Conservation (phyloP, 1,140 invertebrate genomes). For the Drosophila sechellia region DNA sequence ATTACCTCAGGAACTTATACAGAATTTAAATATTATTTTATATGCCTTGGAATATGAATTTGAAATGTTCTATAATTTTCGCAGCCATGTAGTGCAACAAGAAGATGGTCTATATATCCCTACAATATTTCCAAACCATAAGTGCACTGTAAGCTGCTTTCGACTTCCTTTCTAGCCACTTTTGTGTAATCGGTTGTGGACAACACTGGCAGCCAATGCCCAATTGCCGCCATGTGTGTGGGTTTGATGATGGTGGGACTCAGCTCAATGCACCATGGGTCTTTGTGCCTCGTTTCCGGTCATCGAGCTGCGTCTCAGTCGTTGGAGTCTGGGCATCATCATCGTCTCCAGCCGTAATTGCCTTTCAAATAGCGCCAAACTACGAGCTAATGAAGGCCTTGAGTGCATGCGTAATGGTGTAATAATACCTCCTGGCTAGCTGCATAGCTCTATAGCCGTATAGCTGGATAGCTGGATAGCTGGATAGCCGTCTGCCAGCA, state of each 20-base stretch:
- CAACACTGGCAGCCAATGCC: conserved; percentile 1
- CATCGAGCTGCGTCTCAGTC: conserved; percentile 41
- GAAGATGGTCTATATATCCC: too few species aligned
- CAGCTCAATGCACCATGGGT: conserved; percentile 61
- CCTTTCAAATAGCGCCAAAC: conserved; percentile 78
- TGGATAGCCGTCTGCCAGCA: conserved; percentile 16
- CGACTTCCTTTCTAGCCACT: too few species aligned
- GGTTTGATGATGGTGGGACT: conserved; percentile 18
- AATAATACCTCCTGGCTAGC: conserved; percentile 74
- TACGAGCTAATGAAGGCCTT: conserved; percentile 77
- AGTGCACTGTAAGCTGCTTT: neutral
- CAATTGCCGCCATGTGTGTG: neutral
- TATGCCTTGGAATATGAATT: too few species aligned
- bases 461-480: neutral
- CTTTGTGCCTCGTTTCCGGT: conserved; percentile 62
- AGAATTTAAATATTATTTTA: too few species aligned
- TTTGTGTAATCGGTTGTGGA: neutral
- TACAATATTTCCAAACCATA: neutral
- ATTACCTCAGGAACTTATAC: too few species aligned
- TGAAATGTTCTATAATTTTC: neutral
- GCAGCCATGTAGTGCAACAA: neutral
- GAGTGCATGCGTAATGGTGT: conserved; percentile 80
- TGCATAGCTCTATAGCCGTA: conserved; percentile 4
- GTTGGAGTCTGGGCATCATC: conserved; percentile 15
- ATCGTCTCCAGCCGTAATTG: conserved; percentile 63